phyloP scores from a whole-genome alignment of 1,140 invertebrate species.

The Cotesia glomerata region DNA sequence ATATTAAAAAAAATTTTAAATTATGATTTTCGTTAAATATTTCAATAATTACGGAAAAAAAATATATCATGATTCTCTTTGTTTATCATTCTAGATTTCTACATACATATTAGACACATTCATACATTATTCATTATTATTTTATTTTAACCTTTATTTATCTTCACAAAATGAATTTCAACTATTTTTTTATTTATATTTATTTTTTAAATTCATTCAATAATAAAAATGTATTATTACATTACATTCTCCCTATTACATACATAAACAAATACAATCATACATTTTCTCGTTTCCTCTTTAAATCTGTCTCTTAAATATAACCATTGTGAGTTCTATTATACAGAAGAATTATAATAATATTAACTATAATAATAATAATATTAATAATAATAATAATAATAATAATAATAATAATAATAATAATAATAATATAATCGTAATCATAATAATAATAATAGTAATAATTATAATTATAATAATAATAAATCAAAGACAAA shows the following conservation, averaged over 20 bases:
- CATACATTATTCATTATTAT: conserved; percentile 14
- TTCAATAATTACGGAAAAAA: conserved; percentile 13
- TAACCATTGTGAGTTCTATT: conserved; percentile 8
- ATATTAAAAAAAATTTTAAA: background rate
- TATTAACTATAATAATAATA: too few relatives aligned
- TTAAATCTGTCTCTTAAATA: conserved; percentile 10
- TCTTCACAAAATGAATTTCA: background rate
- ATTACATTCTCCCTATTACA: background rate
- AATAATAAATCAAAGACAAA: conserved; percentile 2
- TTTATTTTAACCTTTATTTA: background rate
- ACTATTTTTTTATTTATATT: background rate
- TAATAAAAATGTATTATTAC: too few relatives aligned
- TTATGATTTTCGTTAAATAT: conserved; percentile 4
- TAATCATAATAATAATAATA: too few relatives aligned
- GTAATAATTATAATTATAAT: background rate
- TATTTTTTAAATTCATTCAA: background rate
- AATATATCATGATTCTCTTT: conserved; percentile 25
- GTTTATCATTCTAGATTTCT: conserved; percentile 9
- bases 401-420: background rate
- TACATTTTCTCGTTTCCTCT: background rate
- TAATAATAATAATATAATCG: too few relatives aligned
- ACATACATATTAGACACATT: conserved; percentile 33
- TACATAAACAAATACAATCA: background rate
- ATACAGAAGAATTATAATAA: background rate
- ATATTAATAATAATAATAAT: too few relatives aligned